A percentile compares a stretch with the other conserved stretches of the same genome.
Conservation (phyloP, 2,888 invertebrate genomes). For the Ptilodon capucinus region DNA sequence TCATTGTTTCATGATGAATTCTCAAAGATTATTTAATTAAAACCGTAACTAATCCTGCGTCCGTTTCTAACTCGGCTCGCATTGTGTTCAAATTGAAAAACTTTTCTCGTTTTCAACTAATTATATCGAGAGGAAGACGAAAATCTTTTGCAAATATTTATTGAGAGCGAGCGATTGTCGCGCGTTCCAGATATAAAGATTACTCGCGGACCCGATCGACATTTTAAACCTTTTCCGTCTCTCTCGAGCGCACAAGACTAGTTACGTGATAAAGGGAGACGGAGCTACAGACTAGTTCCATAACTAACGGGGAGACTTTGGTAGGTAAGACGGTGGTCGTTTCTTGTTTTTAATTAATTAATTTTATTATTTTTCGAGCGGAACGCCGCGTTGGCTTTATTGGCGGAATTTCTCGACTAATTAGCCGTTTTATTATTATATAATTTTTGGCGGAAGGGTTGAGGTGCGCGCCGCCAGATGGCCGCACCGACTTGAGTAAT, state of each 20-base stretch:
- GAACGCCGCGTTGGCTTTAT: slow-evolving; percentile 74
- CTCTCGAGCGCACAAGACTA: not conserved
- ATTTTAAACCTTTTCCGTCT: slow-evolving; percentile 13
- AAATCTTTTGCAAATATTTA: slow-evolving; percentile 74
- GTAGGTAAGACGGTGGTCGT: slow-evolving; percentile 24
- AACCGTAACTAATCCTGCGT: slow-evolving; percentile 56
- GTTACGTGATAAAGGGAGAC: slow-evolving; percentile 1
- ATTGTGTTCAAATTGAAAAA: slow-evolving; percentile 77
- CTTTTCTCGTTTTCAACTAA: slow-evolving; percentile 74
- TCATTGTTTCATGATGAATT: slow-evolving; percentile 33
- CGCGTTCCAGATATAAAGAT: slow-evolving; percentile 32
- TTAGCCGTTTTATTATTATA: slow-evolving; percentile 83
- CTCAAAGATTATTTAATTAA: slow-evolving; percentile 60
- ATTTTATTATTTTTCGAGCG: slow-evolving; percentile 77
- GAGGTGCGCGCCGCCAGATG: slow-evolving; percentile 62
- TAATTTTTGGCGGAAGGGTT: slow-evolving; percentile 79
- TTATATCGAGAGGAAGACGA: slow-evolving; percentile 61
- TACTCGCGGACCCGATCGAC: slow-evolving; percentile 13
- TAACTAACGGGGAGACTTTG: slow-evolving; percentile 20
- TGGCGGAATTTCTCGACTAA: slow-evolving; percentile 77
- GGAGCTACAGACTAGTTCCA: slow-evolving; percentile 14
- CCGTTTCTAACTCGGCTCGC: slow-evolving; percentile 48
- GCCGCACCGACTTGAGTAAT: slow-evolving; percentile 37
- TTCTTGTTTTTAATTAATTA: slow-evolving; percentile 81
- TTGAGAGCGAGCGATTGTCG: slow-evolving; percentile 46